Evolutionary conservation across 2,797 vertebrate genomes (phyloP).

Genomic region (Peromyscus melanophrys): DNA sequence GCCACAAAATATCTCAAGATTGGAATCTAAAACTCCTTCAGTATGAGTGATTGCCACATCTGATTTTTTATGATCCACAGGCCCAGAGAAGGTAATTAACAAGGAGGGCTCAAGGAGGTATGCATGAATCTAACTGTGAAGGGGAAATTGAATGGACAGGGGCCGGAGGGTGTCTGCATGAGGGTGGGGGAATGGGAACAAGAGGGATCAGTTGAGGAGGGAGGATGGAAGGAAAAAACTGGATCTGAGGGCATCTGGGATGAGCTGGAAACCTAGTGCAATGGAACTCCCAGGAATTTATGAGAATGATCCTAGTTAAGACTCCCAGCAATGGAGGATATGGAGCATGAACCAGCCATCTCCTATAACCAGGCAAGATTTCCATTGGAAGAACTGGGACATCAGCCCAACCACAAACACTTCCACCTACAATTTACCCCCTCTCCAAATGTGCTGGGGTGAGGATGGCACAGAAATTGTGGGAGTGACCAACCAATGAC

Average conservation of each 20-base stretch:
- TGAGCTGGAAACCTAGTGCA: background rate
- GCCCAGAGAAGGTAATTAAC: background rate
- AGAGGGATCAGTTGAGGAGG: background rate
- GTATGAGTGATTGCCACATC: background rate
- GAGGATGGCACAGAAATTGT: background rate
- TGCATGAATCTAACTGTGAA: background rate
- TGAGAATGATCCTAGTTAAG: background rate
- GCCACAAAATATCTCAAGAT: fast-evolving
- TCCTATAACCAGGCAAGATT: background rate
- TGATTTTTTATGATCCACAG: background rate
- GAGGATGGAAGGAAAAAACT: background rate
- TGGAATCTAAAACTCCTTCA: background rate
- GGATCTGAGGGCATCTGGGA: background rate
- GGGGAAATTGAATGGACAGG: background rate
- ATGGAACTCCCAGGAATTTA: background rate
- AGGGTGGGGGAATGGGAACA: background rate
- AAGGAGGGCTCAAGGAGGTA: background rate
- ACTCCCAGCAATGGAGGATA: background rate
- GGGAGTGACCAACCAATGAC: background rate
- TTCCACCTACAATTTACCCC: background rate
- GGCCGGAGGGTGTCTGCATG: too few species aligned
- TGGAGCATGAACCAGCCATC: background rate
- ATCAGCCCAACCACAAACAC: background rate
- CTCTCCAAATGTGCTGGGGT: background rate
- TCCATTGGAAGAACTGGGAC: background rate